Evolutionary conservation across 2,888 invertebrate genomes (phyloP), one percentile per base, ranked within the genome.

Genomic region (Apotomis turbidana): DNA sequence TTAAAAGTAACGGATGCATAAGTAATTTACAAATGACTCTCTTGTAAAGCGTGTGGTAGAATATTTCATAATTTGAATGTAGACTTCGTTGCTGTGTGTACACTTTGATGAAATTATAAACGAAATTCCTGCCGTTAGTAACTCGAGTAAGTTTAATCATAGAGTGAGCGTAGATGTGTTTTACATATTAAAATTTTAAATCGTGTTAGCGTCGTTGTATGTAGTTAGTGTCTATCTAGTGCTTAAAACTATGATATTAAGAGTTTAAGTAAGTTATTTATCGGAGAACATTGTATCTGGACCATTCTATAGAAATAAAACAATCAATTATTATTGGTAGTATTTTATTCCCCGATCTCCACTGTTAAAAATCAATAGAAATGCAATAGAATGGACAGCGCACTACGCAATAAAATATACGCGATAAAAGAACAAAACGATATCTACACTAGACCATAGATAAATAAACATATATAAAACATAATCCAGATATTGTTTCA

Each of bases 221-320:
- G 15, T 46, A 41, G 12, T 68, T 71, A 71, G 60, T 71, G 55
- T 44, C 15, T 49, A 61, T 44, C 15, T 49, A 49, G 54, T 64
- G 15, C 67, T 71, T 67, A 71, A 57, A 64, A 57, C 41, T 67
- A 68, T 63, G 71, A 72, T 68, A 72, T 72, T 72, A 72, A 68
- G 51, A 63, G 58, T 68, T 68, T 68, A 44, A 62, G 61, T 51
- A 15, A 68, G 68, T 72, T 72, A 71, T 67, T 63, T 41, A 41
- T 41, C 41, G 54, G 44, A 46, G 10, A 61, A 51, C 9, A 54
- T 70, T 13, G 36, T 36, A 58, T 61, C 67, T 58, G 71, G 60
- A 71, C 41, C 71, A 61, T 67, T 68, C 64, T 76, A 70, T 74
- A 76, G 73, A 81, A 81, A 82, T 81, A 80, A 81, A 82, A 82